Evolutionary conservation across 1,140 invertebrate species (phyloP), one percentile per base, ranked within the genome.

Genomic region (Sinonovacula constricta): DNA sequence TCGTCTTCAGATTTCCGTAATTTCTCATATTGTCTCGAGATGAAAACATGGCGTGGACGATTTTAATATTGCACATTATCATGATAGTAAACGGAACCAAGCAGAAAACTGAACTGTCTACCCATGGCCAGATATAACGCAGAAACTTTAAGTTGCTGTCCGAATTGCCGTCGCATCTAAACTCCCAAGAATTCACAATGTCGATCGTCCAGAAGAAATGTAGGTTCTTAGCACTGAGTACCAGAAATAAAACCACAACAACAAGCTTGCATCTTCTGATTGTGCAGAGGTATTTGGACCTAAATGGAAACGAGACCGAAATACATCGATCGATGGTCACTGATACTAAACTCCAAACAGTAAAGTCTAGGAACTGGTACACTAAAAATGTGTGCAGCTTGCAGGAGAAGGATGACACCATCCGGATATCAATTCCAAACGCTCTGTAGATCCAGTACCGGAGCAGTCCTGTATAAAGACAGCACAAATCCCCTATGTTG

Each of bases 1-100:
- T 33, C 5, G 7, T 12, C 3, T 51, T 33, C 18, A 28, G 18
- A 5, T 15, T 75, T 57, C 15, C 56, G 49, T 85, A 80, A 3
- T 54, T 53, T 30, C 56, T 24, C 3, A 83, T 31, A 26, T 71
- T 83, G 28, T 45, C 65, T 26, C 72, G 63, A 1, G 81, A 80
- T 18, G 34, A 10, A 2, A 80, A 12, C 12, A 88, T 59, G 33
- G 82, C 70, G 18, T 81, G 74, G 18, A 89, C 85, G 2, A 89
- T 89, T 3, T 86, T 76, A 3, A 80, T 81, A 71, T 88, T 85
- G 51, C 82, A 83, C 15, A 79, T 39, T 3, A 86, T 80, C 83
- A 90, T 89, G 26, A 87, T 72, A 26, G 79, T 26, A 71, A 90
- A 89, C 1, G 89, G 89, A 1, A 89, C 53, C 14, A 88, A 63